These are phyloP conservation scores for Bubalus kerabau DNA, from an alignment of 2,113 vertebrate species.

Conservation along the genomic window DNA sequence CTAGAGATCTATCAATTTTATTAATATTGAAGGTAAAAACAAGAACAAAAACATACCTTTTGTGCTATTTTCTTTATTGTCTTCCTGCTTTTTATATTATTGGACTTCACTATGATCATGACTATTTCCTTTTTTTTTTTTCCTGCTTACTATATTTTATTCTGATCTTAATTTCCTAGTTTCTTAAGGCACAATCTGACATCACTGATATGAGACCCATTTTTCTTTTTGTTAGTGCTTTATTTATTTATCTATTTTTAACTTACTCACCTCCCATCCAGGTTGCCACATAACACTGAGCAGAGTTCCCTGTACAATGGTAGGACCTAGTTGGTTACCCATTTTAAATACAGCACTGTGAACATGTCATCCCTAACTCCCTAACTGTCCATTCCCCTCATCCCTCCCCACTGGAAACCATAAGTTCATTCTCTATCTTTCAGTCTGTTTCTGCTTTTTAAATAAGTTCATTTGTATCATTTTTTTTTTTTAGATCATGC, in stretches of 20 bases:
- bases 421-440: background rate
- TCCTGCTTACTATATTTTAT: background rate
- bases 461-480: background rate
- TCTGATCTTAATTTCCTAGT: background rate
- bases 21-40: background rate
- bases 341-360: background rate
- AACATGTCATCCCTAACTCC: background rate
- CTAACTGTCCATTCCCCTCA: background rate
- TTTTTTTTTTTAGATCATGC: background rate
- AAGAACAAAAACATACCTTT: background rate
- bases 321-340: background rate
- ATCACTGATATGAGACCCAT: background rate
- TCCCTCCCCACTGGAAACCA: background rate
- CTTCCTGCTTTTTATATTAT: background rate
- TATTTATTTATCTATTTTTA: background rate
- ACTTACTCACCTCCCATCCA: background rate
- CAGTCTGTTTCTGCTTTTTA: background rate
- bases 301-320: background rate
- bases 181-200: background rate
- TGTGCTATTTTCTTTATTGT: background rate
- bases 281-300: background rate
- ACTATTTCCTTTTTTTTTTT: background rate
- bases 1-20: background rate
- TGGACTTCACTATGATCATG: background rate
- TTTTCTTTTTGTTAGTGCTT: background rate